A percentile compares a stretch with the other conserved stretches of the same genome.
Conservation (phyloP, 1,140 invertebrate species). For the Cyphomyrmex costatus region DNA sequence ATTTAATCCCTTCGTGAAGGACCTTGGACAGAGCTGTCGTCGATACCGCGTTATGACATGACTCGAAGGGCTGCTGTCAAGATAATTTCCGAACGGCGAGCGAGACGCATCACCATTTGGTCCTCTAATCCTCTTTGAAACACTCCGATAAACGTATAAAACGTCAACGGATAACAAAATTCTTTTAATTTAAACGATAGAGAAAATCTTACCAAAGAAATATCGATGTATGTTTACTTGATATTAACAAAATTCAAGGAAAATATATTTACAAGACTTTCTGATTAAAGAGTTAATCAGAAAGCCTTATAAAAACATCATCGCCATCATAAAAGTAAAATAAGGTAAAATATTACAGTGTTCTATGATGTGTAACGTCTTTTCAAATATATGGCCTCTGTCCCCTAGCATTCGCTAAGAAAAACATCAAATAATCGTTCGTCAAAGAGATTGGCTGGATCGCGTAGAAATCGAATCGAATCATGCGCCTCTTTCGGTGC, state of each 20-base stretch:
- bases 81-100: slow-evolving; percentile 21
- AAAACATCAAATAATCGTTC: slow-evolving; percentile 55
- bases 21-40: slow-evolving; percentile 24
- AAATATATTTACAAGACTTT: too few relatives aligned
- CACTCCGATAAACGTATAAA: background rate
- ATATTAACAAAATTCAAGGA: background rate
- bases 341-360: background rate
- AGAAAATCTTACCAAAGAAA: background rate
- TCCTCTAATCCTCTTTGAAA: slow-evolving; percentile 9
- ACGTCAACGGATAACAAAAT: background rate
- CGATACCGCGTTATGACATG: slow-evolving; percentile 28
- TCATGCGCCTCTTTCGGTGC: slow-evolving; percentile 70
- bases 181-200: background rate
- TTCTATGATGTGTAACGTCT: slow-evolving; percentile 8
- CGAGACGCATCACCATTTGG: background rate
- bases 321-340: slow-evolving; percentile 10
- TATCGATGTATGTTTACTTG: background rate
- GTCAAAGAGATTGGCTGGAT: slow-evolving; percentile 65
- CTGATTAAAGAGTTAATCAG: background rate
- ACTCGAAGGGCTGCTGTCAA: slow-evolving; percentile 35
- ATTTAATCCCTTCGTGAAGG: slow-evolving; percentile 69
- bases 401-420: slow-evolving; percentile 13
- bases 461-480: slow-evolving; percentile 72
- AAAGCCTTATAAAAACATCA: background rate
- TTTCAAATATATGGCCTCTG: background rate